Evolutionary conservation across 2,888 invertebrate species (phyloP).

Genomic region (Ornithoptera priamus): DNA sequence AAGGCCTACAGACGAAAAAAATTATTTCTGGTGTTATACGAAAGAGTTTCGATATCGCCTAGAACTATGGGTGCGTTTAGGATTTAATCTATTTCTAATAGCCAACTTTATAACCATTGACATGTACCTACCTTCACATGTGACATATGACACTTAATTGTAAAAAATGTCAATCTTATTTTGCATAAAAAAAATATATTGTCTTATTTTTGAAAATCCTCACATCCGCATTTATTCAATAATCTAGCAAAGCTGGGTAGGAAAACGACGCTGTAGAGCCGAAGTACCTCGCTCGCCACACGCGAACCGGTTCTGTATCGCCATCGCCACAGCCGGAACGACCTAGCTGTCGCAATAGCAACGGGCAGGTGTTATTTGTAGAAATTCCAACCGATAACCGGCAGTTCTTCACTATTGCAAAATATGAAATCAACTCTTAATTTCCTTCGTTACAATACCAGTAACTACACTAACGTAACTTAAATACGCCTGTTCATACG

Average conservation of each 20-base stretch:
- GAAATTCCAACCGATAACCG: conserved; percentile 59
- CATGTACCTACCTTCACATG: neutral
- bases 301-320: conserved; percentile 65
- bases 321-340: conserved; percentile 42
- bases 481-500: neutral
- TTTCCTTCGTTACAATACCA: conserved; percentile 1
- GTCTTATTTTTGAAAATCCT: neutral
- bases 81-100: neutral
- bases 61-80: neutral
- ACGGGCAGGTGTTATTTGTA: conserved; percentile 66
- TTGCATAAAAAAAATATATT: neutral
- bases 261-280: conserved; percentile 28
- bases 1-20: too few relatives aligned
- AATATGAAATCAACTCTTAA: conserved; percentile 17
- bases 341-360: conserved; percentile 59
- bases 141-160: neutral
- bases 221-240: conserved; percentile 4
- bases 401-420: conserved; percentile 37
- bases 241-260: conserved; percentile 27
- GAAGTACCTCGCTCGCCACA: conserved; percentile 7
- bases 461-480: neutral
- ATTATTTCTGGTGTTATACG: neutral
- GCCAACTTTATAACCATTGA: neutral
- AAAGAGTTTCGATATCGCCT: neutral
- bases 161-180: neutral